Evolutionary conservation across 2,888 invertebrate genomes (phyloP), one percentile per base, ranked within the genome.

Genomic region (Chouioia cunea): DNA sequence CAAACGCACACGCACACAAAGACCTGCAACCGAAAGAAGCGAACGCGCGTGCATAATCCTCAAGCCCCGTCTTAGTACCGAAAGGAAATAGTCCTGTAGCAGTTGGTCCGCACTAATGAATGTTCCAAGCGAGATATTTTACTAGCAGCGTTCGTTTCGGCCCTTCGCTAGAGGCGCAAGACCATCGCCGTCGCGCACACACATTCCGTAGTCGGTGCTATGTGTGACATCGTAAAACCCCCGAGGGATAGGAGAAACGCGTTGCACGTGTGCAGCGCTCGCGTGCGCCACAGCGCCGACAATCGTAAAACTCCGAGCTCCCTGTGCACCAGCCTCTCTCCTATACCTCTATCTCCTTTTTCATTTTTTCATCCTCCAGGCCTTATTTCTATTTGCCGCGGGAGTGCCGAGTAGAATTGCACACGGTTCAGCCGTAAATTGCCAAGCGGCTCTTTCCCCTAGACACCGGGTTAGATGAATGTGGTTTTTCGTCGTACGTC

Each of bases 151-250:
- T 36, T 36, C 36, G 10, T 12, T 36, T 10, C 4, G n/a, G n/a
- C 12, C 36, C 36, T 36, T 15, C 27, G 54, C n/a, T 27, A 2
- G 10, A 18, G 44, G 47, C 44, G 57, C 50, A 52, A 58, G 44
- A 46, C 43, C 69, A 50, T 59, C 27, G 22, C 47, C 54, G 48
- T 67, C 54, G 53, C 16, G 16, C 68, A 63, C 50, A 44, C 23
- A 22, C 68, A 63, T 57, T 20, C 58, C 50, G 43, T 22, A 3
- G 12, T 16, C 48, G 8, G 44, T 22, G 48, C 44, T 22, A 27
- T 18, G 47, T 23, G 64, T 53, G 58, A 70, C 69, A 70, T 70
- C 69, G 64, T 70, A 64, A 70, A 69, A 69, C 50, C 58, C n/a
- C 14, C 58, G 6, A 36, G 36, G 36, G 36, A 36, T 36, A 36